phyloP scores from a whole-genome alignment of 2,888 invertebrate genomes.

The Mythimna albipuncta region DNA sequence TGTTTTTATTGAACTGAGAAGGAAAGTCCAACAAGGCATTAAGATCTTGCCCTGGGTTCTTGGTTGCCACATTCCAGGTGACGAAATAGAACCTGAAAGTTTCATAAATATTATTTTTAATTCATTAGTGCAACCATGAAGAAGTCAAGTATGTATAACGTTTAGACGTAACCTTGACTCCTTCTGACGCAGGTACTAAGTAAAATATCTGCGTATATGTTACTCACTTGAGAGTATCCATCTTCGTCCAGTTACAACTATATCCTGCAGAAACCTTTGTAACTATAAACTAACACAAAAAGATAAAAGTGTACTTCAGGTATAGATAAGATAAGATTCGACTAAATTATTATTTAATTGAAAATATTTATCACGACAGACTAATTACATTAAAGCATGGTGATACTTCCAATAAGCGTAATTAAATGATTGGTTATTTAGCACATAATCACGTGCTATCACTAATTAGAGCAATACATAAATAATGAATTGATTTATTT shows the following conservation, averaged over 20 bases:
- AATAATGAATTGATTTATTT: slow-evolving; percentile 27
- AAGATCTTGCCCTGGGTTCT: slow-evolving; percentile 93
- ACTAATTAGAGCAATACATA: slow-evolving; percentile 1
- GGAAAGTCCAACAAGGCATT: slow-evolving; percentile 93
- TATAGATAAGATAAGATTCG: slow-evolving; percentile 70
- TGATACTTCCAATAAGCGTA: slow-evolving; percentile 6
- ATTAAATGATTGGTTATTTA: not conserved
- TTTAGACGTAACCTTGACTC: slow-evolving; percentile 74
- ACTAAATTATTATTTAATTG: slow-evolving; percentile 36
- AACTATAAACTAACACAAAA: slow-evolving; percentile 52
- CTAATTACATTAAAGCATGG: slow-evolving; percentile 29
- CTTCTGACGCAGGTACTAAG: slow-evolving; percentile 62
- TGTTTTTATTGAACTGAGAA: slow-evolving; percentile 91
- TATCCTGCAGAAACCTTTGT: slow-evolving; percentile 37
- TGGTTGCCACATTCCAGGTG: slow-evolving; percentile 98
- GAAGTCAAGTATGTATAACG: slow-evolving; percentile 35
- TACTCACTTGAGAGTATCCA: slow-evolving; percentile 80
- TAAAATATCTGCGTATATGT: slow-evolving; percentile 25
- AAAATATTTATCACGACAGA: slow-evolving; percentile 26
- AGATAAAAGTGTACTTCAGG: slow-evolving; percentile 59
- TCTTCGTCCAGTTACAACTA: slow-evolving; percentile 56
- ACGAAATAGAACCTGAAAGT: slow-evolving; percentile 94
- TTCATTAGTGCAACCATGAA: slow-evolving; percentile 26
- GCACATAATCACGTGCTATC: slow-evolving; percentile 13
- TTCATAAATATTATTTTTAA: slow-evolving; percentile 19